Conservation (phyloP, 2,113 vertebrate genomes). For the Lophura nycthemera region DNA sequence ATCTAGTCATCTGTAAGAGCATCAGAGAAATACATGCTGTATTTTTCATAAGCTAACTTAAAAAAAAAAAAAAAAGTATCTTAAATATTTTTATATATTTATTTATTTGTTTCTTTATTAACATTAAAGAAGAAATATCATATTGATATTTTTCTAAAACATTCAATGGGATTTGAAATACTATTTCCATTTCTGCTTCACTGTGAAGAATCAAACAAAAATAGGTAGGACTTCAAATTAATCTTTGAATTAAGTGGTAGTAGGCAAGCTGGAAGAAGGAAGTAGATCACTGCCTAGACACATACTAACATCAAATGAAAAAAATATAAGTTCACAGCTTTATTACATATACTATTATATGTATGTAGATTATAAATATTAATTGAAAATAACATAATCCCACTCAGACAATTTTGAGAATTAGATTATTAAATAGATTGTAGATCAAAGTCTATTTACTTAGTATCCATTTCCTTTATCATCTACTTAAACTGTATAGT, state of each 20-base stretch:
- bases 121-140: neutral
- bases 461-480: neutral
- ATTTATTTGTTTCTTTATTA: neutral
- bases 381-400: neutral
- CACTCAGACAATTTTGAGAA: neutral
- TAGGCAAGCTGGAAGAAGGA: neutral
- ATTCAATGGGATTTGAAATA: neutral
- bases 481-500: neutral
- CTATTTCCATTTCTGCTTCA: neutral
- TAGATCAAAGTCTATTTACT: neutral
- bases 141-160: too few relatives aligned
- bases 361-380: neutral
- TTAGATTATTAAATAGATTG: neutral
- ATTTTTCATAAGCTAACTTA: neutral
- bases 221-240: fast-evolving
- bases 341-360: neutral
- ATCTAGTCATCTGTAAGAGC: neutral
- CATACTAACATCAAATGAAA: neutral
- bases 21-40: neutral
- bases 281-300: neutral
- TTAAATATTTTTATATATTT: neutral
- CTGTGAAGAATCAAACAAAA: neutral
- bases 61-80: neutral
- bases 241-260: neutral
- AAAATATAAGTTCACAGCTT: neutral